Evolutionary conservation across 2,113 vertebrate species (phyloP).

Genomic region (Phalacrocorax carbo): DNA sequence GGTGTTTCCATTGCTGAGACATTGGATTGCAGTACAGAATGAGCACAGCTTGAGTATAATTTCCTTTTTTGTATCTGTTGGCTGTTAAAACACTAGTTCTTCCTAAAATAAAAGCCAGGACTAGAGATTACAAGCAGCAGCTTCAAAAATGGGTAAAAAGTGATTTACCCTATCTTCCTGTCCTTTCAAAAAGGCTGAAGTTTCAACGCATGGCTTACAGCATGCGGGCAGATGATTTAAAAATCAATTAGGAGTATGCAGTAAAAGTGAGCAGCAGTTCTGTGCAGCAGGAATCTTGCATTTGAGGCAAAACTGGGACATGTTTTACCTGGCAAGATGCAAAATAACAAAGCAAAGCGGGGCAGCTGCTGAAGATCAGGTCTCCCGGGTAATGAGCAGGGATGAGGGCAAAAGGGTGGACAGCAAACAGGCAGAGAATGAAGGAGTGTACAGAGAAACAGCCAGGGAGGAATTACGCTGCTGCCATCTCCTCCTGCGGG

Average conservation of each 20-base stretch:
- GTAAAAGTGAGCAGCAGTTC: neutral
- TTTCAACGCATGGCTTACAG: accelerated
- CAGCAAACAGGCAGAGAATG: neutral
- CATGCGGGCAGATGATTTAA: accelerated
- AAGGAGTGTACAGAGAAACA: neutral
- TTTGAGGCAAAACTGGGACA: neutral
- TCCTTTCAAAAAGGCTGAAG: neutral
- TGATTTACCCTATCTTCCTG: neutral
- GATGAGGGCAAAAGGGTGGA: neutral
- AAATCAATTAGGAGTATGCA: accelerated
- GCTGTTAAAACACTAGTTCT: neutral
- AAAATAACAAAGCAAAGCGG: neutral
- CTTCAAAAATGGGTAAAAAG: neutral
- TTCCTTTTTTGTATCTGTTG: neutral
- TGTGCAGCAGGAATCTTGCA: accelerated
- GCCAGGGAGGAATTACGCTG: accelerated
- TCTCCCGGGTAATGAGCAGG: neutral
- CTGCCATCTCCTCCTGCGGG: accelerated
- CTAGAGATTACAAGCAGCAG: neutral
- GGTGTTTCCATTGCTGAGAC: neutral
- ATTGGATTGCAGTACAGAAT: no score
- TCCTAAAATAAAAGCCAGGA: neutral
- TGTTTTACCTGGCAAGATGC: neutral
- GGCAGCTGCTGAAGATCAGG: neutral
- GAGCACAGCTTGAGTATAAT: accelerated